phyloP scores from a whole-genome alignment of 2,888 invertebrate genomes.

The Polietes domitor region DNA sequence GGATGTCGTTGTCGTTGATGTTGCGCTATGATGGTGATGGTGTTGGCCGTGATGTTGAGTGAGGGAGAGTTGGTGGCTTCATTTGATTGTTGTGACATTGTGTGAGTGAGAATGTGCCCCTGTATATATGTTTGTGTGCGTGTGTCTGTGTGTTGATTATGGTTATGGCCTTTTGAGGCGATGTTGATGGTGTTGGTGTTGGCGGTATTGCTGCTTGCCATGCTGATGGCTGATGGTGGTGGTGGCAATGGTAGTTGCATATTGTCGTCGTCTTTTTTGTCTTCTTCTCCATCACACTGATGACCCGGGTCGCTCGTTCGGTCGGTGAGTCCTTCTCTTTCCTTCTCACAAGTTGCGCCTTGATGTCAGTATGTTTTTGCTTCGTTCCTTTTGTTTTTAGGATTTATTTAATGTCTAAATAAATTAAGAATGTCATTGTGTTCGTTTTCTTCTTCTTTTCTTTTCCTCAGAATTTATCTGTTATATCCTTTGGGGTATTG shows the following conservation, averaged over 20 bases:
- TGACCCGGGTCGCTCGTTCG: constrained; percentile 11
- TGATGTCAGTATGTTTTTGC: background rate
- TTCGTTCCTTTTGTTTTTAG: constrained; percentile 49
- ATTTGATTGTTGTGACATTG: constrained; percentile 11
- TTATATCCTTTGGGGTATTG: constrained; percentile 53
- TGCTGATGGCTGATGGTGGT: constrained; percentile 29
- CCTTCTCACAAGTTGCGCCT: background rate
- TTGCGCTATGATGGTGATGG: constrained; percentile 43
- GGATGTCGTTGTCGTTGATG: constrained; percentile 34
- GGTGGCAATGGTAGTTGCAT: constrained; percentile 43
- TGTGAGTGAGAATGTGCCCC: background rate
- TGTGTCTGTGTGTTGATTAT: constrained; percentile 22
- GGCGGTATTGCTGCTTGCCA: constrained; percentile 11
- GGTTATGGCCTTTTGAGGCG: constrained; percentile 13
- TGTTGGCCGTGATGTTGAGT: background rate
- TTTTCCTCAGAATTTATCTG: constrained; percentile 50
- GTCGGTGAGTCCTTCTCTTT: constrained; percentile 14
- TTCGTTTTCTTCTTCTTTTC: background rate
- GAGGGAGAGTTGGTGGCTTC: constrained; percentile 19
- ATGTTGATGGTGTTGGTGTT: constrained; percentile 11
- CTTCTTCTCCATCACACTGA: constrained; percentile 22
- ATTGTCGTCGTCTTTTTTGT: constrained; percentile 28
- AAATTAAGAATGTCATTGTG: constrained; percentile 63
- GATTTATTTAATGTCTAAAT: constrained; percentile 63
- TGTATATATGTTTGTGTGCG: background rate